phyloP scores from a whole-genome alignment of 2,888 invertebrate species.

The Dynastes tityus region DNA sequence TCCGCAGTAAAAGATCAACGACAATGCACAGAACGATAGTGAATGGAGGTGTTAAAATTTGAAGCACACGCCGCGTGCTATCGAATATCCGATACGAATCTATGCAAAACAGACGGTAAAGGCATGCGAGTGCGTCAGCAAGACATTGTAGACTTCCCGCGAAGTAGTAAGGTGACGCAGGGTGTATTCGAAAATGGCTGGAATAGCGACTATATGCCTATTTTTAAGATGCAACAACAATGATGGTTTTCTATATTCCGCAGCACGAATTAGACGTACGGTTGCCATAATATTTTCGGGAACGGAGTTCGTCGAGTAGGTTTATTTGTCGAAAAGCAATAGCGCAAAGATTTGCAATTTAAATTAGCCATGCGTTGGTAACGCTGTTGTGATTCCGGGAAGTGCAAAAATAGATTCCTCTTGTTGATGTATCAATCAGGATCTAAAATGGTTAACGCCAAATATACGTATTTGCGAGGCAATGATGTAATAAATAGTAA shows the following conservation, averaged over 20 bases:
- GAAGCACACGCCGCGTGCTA: neutral
- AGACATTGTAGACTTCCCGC: neutral
- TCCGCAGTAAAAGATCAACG: neutral
- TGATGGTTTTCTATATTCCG: neutral
- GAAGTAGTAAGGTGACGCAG: neutral
- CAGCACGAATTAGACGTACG: neutral
- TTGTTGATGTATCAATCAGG: neutral
- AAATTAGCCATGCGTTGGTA: conserved; percentile 4
- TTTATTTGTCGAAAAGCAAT: conserved; percentile 20
- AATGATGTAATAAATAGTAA: neutral
- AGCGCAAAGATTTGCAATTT: conserved; percentile 19
- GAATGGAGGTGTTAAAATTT: conserved; percentile 4
- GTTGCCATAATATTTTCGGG: conserved; percentile 17
- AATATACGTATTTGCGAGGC: neutral
- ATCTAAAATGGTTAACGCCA: neutral
- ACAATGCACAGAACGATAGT: conserved; percentile 2
- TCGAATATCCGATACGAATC: conserved; percentile 5
- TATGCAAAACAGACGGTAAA: conserved; percentile 6
- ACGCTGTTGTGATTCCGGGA: conserved; percentile 16
- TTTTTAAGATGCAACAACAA: conserved; percentile 17
- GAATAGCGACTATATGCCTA: neutral
- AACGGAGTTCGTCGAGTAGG: neutral
- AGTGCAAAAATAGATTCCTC: conserved; percentile 19
- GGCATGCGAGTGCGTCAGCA: conserved; percentile 9
- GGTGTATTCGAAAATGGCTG: neutral